Evolutionary conservation across 1,140 invertebrate genomes (phyloP).

Genomic region (Nasonia longicornis): DNA sequence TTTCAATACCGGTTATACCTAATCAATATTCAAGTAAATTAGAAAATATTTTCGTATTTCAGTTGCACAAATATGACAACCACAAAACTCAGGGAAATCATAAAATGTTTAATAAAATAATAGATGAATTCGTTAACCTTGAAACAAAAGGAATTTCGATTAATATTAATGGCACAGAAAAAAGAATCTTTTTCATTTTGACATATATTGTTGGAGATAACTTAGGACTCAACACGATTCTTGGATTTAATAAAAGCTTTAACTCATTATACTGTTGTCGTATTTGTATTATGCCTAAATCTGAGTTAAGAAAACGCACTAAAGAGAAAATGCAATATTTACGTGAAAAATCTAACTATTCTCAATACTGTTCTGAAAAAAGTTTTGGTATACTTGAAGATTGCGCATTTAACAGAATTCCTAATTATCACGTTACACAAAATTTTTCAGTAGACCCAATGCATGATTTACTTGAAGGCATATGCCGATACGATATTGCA

Average conservation of each 20-base stretch:
- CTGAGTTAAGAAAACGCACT: background rate
- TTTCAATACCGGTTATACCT: conserved; percentile 39
- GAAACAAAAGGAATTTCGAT: conserved; percentile 35
- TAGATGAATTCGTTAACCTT: conserved; percentile 38
- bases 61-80: conserved; percentile 42
- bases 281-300: conserved; percentile 48
- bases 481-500: conserved; percentile 58
- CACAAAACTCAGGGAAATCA: conserved; percentile 39
- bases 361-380: background rate
- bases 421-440: conserved; percentile 58
- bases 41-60: conserved; percentile 46
- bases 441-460: conserved; percentile 61
- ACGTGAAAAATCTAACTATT: background rate
- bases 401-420: conserved; percentile 56
- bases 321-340: background rate
- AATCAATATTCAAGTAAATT: conserved; percentile 38
- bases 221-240: conserved; percentile 54
- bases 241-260: conserved; percentile 55
- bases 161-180: conserved; percentile 8
- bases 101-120: conserved; percentile 34
- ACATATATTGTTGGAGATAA: conserved; percentile 56
- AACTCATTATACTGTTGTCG: conserved; percentile 55
- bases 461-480: conserved; percentile 64
- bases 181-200: conserved; percentile 51
- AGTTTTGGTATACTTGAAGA: conserved; percentile 56